A percentile compares a stretch with the other conserved stretches of the same genome.
These are phyloP conservation scores for Paraescarpia echinospica DNA, from an alignment of 1,140 invertebrate species.

Conservation along the genomic window DNA sequence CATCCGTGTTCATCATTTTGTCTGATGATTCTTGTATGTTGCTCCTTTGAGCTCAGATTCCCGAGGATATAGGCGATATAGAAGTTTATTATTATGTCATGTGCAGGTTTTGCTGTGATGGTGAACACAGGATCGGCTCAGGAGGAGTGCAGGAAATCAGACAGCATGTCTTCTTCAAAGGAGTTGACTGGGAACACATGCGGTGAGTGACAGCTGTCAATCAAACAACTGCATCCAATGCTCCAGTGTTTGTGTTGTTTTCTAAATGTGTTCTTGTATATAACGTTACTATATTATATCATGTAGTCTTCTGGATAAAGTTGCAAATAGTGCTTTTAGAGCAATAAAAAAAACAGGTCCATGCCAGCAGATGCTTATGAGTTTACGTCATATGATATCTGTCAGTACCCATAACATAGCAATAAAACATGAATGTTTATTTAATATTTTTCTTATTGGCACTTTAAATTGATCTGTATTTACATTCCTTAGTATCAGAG, in stretches of 20 bases:
- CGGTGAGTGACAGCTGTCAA: conserved; percentile 58
- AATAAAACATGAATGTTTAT: too few species aligned
- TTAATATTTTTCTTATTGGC: too few species aligned
- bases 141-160: conserved; percentile 81
- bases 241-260: not conserved
- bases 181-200: conserved; percentile 90
- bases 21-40: too few species aligned
- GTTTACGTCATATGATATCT: not conserved
- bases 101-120: conserved; percentile 86
- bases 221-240: not conserved
- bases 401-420: not conserved
- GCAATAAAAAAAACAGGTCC: not conserved
- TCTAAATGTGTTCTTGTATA: not conserved
- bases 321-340: not conserved
- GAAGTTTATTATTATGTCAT: not conserved
- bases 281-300: not conserved
- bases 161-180: conserved; percentile 81
- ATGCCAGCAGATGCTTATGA: not conserved
- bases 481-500: too few species aligned
- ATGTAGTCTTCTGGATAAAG: not conserved
- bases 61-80: too few species aligned
- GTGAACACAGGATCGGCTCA: conserved; percentile 74
- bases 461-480: too few species aligned
- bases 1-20: too few species aligned
- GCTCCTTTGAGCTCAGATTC: too few species aligned